Evolutionary conservation across 2,797 vertebrate genomes (phyloP).

Genomic region (Cynopterus sphinx): DNA sequence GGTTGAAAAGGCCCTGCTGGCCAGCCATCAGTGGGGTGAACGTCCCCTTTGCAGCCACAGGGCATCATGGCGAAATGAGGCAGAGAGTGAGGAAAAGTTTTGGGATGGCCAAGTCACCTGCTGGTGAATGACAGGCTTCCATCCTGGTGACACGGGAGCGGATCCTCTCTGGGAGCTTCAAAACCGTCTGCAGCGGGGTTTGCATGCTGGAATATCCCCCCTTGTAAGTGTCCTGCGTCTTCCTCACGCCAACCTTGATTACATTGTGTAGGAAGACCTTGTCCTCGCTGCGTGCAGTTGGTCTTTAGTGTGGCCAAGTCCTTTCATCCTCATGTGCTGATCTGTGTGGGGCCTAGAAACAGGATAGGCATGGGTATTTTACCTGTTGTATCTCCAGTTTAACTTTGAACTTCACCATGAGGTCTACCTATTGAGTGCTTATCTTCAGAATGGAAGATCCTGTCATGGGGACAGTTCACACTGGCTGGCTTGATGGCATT

Average conservation of each 20-base stretch:
- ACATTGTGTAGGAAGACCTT: slow-evolving; percentile 91
- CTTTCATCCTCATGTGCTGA: background rate
- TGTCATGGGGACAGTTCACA: slow-evolving; percentile 90
- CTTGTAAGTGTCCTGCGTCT: slow-evolving; percentile 88
- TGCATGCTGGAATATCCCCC: slow-evolving; percentile 91
- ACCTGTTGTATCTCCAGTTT: slow-evolving; percentile 91
- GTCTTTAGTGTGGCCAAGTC: slow-evolving; percentile 69
- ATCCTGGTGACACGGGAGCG: slow-evolving; percentile 88
- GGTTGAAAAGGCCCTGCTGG: slow-evolving; percentile 66
- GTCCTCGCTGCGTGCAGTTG: slow-evolving; percentile 91
- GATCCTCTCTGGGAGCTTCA: slow-evolving; percentile 91
- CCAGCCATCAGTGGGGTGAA: slow-evolving; percentile 90
- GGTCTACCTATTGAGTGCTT: slow-evolving; percentile 89
- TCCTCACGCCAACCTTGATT: slow-evolving; percentile 94
- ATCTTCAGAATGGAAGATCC: slow-evolving; percentile 93
- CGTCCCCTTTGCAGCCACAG: slow-evolving; percentile 91
- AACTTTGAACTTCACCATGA: slow-evolving; percentile 94
- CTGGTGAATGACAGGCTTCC: slow-evolving; percentile 92
- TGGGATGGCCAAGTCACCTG: slow-evolving; percentile 80
- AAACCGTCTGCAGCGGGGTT: slow-evolving; percentile 93
- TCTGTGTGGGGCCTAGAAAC: slow-evolving; percentile 85
- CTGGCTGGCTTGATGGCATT: slow-evolving; percentile 94
- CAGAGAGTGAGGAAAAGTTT: background rate
- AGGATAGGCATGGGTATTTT: slow-evolving; percentile 95
- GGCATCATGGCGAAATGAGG: slow-evolving; percentile 82